phyloP scores from a whole-genome alignment of 2,888 invertebrate species.

The Baccha elongata region DNA sequence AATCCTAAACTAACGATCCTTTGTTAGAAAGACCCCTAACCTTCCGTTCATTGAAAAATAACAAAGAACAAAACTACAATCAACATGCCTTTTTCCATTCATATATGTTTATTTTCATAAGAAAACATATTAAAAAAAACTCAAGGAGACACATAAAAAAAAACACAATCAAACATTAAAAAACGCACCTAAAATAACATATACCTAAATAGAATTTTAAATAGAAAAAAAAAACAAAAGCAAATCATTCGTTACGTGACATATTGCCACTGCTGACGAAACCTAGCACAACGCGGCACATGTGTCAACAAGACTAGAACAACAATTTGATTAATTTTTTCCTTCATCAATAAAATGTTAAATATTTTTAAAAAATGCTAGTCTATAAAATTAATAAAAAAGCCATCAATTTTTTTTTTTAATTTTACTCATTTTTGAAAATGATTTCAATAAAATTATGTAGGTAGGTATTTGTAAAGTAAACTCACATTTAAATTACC shows the following conservation, averaged over 20 bases:
- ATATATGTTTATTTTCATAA: neutral
- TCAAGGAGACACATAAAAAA: conserved; percentile 10
- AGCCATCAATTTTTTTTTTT: conserved; percentile 9
- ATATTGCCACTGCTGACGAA: conserved; percentile 5
- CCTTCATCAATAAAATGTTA: conserved; percentile 24
- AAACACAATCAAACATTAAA: conserved; percentile 15
- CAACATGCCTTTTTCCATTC: conserved; percentile 8
- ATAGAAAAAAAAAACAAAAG: no score
- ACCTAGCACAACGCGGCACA: neutral
- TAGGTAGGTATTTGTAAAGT: neutral
- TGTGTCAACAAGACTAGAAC: conserved; percentile 21
- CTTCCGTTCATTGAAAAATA: neutral
- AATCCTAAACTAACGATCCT: conserved; percentile 35
- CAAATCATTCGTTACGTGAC: conserved; percentile 1
- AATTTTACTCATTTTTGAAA: conserved; percentile 37
- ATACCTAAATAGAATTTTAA: conserved; percentile 20
- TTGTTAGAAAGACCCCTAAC: neutral
- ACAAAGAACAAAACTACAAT: neutral
- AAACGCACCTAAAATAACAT: conserved; percentile 17
- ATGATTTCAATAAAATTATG: neutral
- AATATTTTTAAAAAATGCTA: conserved; percentile 4
- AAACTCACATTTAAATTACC: conserved; percentile 30
- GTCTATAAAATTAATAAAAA: conserved; percentile 11
- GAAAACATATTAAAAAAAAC: conserved; percentile 3
- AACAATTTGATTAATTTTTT: conserved; percentile 55